Percentiles rank a stretch among this genome's conserved stretches.
phyloP scores from a whole-genome alignment of 2,113 vertebrate genomes.

The Saimiri boliviensis region DNA sequence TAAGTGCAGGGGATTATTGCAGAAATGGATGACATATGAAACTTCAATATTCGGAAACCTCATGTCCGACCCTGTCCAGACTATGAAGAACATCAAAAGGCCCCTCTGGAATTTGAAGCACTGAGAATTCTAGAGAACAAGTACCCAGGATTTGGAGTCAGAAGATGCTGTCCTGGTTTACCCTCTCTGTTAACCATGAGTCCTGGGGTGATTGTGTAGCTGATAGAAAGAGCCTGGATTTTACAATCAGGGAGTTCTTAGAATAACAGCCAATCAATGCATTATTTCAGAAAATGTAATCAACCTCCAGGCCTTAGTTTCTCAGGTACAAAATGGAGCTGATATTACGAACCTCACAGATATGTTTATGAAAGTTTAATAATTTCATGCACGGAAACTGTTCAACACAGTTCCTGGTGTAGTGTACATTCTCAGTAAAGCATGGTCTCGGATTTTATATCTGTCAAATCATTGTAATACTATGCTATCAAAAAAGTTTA shows the following conservation, averaged over 20 bases:
- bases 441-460: neutral
- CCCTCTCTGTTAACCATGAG: neutral
- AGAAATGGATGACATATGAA: neutral
- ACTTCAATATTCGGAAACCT: neutral
- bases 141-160: neutral
- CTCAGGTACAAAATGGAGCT: neutral
- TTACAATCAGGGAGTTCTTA: neutral
- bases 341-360: neutral
- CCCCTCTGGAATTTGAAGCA: neutral
- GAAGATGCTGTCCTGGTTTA: neutral
- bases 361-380: neutral
- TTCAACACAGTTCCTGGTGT: neutral
- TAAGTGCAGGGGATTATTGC: no score
- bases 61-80: neutral
- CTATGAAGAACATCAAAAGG: neutral
- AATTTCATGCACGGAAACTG: neutral
- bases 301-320: neutral
- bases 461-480: neutral
- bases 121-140: slow-evolving; percentile 6
- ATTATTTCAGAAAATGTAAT: neutral
- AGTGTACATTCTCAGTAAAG: neutral
- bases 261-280: neutral
- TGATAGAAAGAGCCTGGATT: neutral
- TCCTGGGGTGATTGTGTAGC: neutral
- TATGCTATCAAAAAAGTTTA: neutral